A percentile compares a stretch with the other conserved stretches of the same genome.
Evolutionary conservation across 1,140 invertebrate species (phyloP).

Genomic region (Stegodyphus dumicola): DNA sequence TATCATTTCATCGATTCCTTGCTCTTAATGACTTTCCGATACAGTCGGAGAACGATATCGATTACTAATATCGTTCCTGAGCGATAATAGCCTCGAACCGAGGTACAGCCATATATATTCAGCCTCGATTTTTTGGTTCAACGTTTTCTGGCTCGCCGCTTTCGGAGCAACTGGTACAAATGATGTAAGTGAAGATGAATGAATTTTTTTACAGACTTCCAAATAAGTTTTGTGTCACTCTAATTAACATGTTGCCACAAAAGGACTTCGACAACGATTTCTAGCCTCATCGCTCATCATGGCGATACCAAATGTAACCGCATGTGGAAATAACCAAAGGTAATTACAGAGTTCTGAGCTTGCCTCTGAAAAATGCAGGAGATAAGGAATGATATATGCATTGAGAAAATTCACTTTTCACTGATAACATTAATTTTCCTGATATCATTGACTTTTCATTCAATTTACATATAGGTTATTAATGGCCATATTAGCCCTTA

Average conservation of each 20-base stretch:
- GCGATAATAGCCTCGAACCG: constrained; percentile 12
- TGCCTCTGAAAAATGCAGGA: no score
- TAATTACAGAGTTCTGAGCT: no score
- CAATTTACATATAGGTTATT: no score
- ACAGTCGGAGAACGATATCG: constrained; percentile 29
- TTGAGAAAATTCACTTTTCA: no score
- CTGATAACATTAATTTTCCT: no score
- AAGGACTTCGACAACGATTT: not conserved
- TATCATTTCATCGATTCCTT: constrained; percentile 45
- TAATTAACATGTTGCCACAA: constrained; percentile 16
- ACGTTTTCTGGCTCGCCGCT: not conserved
- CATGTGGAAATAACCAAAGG: no score
- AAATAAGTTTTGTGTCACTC: constrained; percentile 12
- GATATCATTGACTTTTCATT: no score
- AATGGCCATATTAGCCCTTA: no score
- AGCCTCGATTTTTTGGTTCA: constrained; percentile 13
- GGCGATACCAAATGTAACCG: no score
- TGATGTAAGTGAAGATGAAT: not conserved
- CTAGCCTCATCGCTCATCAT: not conserved
- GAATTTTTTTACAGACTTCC: constrained; percentile 2
- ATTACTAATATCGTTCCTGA: constrained; percentile 43
- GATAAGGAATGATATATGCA: no score
- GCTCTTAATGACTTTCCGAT: constrained; percentile 52
- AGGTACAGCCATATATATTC: constrained; percentile 27
- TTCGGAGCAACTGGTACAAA: constrained; percentile 26